A percentile compares a stretch with the other conserved stretches of the same genome.
Evolutionary conservation across 1,140 invertebrate species (phyloP).

Genomic region (Littorina saxatilis): DNA sequence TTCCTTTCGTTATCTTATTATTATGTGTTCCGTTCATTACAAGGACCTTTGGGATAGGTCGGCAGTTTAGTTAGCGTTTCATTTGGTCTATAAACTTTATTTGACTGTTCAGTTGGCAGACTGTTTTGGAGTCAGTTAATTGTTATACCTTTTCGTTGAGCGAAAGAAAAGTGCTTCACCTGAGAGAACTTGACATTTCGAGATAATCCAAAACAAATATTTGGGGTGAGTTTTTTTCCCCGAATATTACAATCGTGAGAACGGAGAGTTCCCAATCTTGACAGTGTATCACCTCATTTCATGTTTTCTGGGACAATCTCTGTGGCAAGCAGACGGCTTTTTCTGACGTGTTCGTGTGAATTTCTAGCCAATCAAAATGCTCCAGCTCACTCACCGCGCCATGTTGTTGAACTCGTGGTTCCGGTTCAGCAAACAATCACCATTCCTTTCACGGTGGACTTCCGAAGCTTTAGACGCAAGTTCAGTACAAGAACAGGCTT

Average conservation of each 20-base stretch:
- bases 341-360: neutral
- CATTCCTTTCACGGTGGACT: neutral
- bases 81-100: too few species aligned
- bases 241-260: neutral
- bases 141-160: too few species aligned
- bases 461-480: neutral
- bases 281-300: neutral
- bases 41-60: too few species aligned
- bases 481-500: conserved; percentile 27
- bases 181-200: conserved; percentile 33
- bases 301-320: neutral
- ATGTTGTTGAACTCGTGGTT: conserved; percentile 6
- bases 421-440: neutral
- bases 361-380: conserved; percentile 39
- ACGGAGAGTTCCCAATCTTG: neutral
- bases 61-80: too few species aligned
- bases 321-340: neutral
- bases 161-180: neutral
- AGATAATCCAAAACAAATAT: too few species aligned
- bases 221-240: neutral
- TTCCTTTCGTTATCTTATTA: too few species aligned
- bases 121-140: too few species aligned
- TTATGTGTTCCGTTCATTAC: too few species aligned
- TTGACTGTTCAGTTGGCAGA: too few species aligned
- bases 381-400: conserved; percentile 35